These are phyloP conservation scores for Spizella passerina DNA, from an alignment of 2,797 vertebrate species.

Conservation along the genomic window DNA sequence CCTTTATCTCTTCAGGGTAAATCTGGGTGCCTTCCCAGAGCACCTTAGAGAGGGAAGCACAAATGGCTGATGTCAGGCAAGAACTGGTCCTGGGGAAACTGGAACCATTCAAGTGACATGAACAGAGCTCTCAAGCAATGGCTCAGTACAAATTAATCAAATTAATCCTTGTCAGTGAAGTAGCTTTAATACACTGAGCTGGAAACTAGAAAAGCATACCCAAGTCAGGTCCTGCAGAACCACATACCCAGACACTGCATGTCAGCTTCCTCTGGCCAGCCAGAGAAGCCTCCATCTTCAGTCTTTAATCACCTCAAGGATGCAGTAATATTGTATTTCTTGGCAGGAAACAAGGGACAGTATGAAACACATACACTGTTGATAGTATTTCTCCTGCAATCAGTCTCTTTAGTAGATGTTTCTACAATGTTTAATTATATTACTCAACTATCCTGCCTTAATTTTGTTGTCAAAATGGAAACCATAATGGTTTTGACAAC, in stretches of 20 bases:
- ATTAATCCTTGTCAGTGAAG: not conserved
- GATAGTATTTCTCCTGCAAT: not conserved
- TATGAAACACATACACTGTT: not conserved
- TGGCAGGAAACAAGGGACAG: not conserved
- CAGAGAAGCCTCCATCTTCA: not conserved
- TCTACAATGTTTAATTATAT: not conserved
- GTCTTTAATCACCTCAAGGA: not conserved
- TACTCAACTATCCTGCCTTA: not conserved
- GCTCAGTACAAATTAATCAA: not conserved
- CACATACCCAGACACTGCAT: not conserved
- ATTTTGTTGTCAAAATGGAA: not conserved
- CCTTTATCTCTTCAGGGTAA: not conserved
- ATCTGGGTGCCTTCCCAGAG: not conserved
- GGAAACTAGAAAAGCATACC: not conserved
- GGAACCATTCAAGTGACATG: accelerated
- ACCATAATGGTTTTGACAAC: not conserved
- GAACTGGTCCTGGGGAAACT: not conserved
- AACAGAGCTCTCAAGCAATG: not conserved
- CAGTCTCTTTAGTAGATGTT: not conserved
- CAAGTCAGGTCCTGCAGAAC: not conserved
- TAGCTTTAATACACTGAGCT: not conserved
- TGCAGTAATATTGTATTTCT: not conserved
- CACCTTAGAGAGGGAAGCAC: accelerated
- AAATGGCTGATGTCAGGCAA: not conserved
- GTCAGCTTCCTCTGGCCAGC: not conserved